Base-by-base conservation (phyloP, 2,888 invertebrate genomes). In the Imbricaverruca yamaguchii region DNA sequence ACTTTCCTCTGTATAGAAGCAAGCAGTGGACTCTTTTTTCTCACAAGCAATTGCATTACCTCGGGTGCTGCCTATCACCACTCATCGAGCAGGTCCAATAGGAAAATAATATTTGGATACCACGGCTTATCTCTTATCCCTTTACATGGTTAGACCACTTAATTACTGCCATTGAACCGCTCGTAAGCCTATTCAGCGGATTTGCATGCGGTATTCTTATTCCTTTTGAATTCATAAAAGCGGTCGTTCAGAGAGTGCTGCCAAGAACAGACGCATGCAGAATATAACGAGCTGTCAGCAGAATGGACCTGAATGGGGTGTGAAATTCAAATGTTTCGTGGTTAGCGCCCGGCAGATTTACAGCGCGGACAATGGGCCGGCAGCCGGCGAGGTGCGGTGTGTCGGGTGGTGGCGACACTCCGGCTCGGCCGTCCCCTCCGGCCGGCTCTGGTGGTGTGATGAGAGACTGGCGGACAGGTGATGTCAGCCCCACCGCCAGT, bases 101-200 rank as follows among this genome's bases (percentile, higher is more conserved):
- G 53, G 23, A 74, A 74, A 53, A 74, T 53, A 18, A 74, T 53
- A 74, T 53, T 74, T 74, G 18, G 39, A 12, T 39, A 53, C 53
- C 53, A 18, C 8, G 2, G 74, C 74, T 74, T 39, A 39, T 39
- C 39, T 39, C 39, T 74, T 74, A 74, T 74, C 74, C 74, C 74
- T 74, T 74, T 74, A 74, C 74, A 74, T 74, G 78, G 57, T 78
- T 78, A 57, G 57, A 78, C 78, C 78, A 78, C 78, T 78, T 78
- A 78, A 78, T 78, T 78, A 57, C 78, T 57, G 57, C 23, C 57
- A 78, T 78, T 78, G 78, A 78, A 25, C 61, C 63, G 80, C 53
- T 18, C 18, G 18, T 13, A 74, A 74, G 74, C 74, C 74, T 53
- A 74, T 74, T 74, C 53, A 74, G 18, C 12, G 13, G 74, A 18